These are phyloP conservation scores for Megaceryle alcyon DNA, from an alignment of 2,797 vertebrate genomes.

Conservation along the genomic window DNA sequence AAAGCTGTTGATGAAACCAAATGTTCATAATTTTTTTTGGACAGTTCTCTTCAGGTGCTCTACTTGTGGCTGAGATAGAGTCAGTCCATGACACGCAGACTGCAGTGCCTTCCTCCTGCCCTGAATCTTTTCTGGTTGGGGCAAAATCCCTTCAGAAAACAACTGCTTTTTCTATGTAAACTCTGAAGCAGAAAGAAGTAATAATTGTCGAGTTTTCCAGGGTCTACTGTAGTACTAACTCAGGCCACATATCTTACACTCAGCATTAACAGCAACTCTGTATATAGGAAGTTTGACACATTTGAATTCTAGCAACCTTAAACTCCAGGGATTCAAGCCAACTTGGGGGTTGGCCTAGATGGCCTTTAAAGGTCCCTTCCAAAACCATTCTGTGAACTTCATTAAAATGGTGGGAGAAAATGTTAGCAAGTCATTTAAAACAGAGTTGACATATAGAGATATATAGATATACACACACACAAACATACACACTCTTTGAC, in stretches of 20 bases:
- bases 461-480: neutral
- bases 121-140: neutral
- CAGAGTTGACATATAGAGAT: neutral
- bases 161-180: neutral
- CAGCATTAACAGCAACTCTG: neutral
- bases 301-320: slow-evolving; percentile 18
- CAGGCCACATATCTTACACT: neutral
- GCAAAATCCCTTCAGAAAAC: neutral
- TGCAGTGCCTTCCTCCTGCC: neutral
- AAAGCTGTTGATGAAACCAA: neutral
- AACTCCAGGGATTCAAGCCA: slow-evolving; percentile 27
- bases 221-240: neutral
- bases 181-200: neutral
- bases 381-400: neutral
- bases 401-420: slow-evolving; percentile 16
- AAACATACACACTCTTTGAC: neutral
- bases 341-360: neutral
- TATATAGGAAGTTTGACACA: neutral
- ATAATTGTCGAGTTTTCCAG: neutral
- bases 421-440: slow-evolving; percentile 6
- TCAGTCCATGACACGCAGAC: neutral
- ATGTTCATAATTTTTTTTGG: neutral
- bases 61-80: neutral
- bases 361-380: neutral
- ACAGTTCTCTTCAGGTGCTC: neutral